Conservation (phyloP, 2,888 invertebrate species). For the Heliconius hortense region DNA sequence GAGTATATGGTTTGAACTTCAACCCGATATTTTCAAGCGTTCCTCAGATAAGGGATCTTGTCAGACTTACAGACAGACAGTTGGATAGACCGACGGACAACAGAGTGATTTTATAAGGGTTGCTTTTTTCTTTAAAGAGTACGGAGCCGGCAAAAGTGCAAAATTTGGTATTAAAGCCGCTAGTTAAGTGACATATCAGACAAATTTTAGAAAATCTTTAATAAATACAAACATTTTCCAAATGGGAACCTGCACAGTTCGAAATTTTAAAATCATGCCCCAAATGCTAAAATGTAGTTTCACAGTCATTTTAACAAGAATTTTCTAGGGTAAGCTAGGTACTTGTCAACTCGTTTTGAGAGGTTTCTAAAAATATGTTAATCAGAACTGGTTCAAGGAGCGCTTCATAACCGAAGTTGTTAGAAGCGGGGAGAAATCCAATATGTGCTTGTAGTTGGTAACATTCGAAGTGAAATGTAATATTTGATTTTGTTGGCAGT, state of each 20-base stretch:
- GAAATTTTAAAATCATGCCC: neutral
- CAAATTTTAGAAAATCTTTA: neutral
- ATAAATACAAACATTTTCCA: neutral
- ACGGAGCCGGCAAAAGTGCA: too few species aligned
- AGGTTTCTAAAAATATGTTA: conserved; percentile 21
- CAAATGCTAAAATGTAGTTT: conserved; percentile 1
- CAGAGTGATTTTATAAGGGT: too few species aligned
- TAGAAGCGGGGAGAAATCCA: conserved; percentile 8
- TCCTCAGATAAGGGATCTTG: too few species aligned
- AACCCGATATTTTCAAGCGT: too few species aligned
- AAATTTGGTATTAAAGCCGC: too few species aligned
- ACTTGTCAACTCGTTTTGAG: conserved; percentile 4
- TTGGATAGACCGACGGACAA: too few species aligned
- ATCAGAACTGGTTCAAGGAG: conserved; percentile 21
- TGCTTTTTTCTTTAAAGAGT: too few species aligned
- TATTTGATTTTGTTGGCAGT: conserved; percentile 13
- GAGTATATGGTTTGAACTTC: too few species aligned
- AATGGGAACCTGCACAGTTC: neutral
- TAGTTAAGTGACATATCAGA: too few species aligned
- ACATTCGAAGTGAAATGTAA: conserved; percentile 13
- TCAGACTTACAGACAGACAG: too few species aligned
- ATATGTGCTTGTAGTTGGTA: conserved; percentile 20
- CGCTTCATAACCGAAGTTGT: conserved; percentile 25
- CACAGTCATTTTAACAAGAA: conserved; percentile 2
- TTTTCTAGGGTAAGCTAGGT: conserved; percentile 16